Base-by-base conservation (phyloP, 1,140 invertebrate genomes). In the Aricia agestis region DNA sequence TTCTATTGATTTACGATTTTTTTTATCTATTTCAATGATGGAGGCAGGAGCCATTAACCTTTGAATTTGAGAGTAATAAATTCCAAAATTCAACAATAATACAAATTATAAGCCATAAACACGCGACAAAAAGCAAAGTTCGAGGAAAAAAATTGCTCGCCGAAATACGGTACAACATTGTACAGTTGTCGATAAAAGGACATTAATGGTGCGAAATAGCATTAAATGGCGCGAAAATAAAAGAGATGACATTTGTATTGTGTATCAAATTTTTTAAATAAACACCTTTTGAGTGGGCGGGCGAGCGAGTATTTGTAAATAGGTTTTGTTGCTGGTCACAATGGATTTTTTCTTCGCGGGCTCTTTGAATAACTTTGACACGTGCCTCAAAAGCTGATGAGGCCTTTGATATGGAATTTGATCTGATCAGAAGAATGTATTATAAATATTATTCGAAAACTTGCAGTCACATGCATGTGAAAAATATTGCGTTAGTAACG, bases 211-310 rank as follows among this genome's bases (percentile, higher is more conserved):
- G 73, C 72, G 82, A 87, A 90, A 88, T 84, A 87, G 83, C 79
- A 87, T 91, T 88, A 90, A 91, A 91, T 89, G 89, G 89, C 84
- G 88, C 88, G 86, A 89, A 78, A 80, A 82, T 79, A 85, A 84
- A 84, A 87, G 84, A 83, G 77, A 79, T 86, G 85, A 81, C 86
- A 82, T 82, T 80, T 66, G 76, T 77, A 89, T 90, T 90, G 86
- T 90, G 80, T 77, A 75, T 69, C 78, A 79, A 87, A 87, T 83
- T 82, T 89, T 85, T 85, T 84, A 91, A 89, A 91, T 91, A 91
- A 91, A 91, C 87, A 91, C 86, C 87, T 90, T 90, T 89, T 83
- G 86, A 88, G 88, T 90, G 87, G 88, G 88, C 88, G 88, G 86
- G 82, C 81, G 82, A 79, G 76, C 73, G 82, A 86, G 78, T 91